Evolutionary conservation across 1,140 invertebrate genomes (phyloP), one percentile per base, ranked within the genome.

Genomic region (Pseudomyrmex sp.): DNA sequence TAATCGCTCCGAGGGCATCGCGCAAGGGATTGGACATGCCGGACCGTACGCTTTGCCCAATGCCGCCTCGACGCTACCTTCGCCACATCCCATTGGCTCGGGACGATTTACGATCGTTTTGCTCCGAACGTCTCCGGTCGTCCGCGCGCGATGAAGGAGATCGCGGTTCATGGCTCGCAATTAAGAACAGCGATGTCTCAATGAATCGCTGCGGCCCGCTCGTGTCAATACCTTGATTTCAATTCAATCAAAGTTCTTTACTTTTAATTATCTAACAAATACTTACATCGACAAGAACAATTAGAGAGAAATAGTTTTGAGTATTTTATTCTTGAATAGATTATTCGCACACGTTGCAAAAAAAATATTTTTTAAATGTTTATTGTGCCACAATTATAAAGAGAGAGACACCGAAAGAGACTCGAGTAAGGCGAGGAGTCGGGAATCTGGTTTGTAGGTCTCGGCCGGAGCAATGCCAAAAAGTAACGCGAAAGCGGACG

Each of bases 1-100:
- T 93, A 93, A 93, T 93, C 92, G 92, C 89, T 93, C 84, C 85
- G 91, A 92, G 89, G 86, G 89, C 83, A 86, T 59, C 75, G 26
- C 61, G 89, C 89, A 48, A 84, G 87, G 88, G 91, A 92, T 92
- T 92, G 91, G 92, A 89, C 85, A 89, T 85, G 83, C 82, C 72
- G 79, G 61, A 72, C 79, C 88, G 44, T 66, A 79, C 73, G 70
- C 83, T 88, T 88, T 87, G 83, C 56, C 56, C 77, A 50, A 75
- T 85, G 83, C 87, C 86, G 86, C 87, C 59, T 80, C 46, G 74
- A 73, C 54, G 8, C 73, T 82, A 56, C 77, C 79, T 68, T 87
- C 82, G 89, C 89, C 84, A 90, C 90, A 89, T 92, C 92, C 91
- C 73, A 93, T 93, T 93, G 92, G 92, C 90, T 73, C 86, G 84